Percentiles rank a stretch among this genome's conserved stretches.
Conservation (phyloP, 1,140 invertebrate species). For the Xylocopa sonorina region DNA sequence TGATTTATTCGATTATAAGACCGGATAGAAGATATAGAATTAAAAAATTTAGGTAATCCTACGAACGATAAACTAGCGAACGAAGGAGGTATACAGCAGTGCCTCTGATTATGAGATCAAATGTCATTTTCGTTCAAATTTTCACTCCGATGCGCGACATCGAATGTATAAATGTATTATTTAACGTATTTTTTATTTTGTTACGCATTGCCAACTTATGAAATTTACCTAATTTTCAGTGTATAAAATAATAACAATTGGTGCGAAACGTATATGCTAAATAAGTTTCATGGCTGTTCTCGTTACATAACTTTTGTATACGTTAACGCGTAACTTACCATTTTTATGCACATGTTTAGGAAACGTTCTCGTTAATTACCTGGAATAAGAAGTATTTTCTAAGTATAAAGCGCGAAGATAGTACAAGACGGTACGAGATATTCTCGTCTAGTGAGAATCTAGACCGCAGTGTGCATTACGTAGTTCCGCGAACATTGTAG, state of each 20-base stretch:
- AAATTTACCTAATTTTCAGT: conserved; percentile 1
- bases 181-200: conserved; percentile 43
- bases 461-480: conserved; percentile 3
- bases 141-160: conserved; percentile 1
- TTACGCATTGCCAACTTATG: conserved; percentile 38
- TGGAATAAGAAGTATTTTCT: not conserved
- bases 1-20: conserved; percentile 23
- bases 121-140: conserved; percentile 3
- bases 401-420: not conserved
- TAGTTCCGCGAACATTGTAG: conserved; percentile 8
- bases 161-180: conserved; percentile 28
- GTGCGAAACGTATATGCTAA: conserved; percentile 20
- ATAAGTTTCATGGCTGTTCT: not conserved
- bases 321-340: not conserved
- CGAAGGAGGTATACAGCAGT: not conserved
- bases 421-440: no score
- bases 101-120: conserved; percentile 3
- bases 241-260: conserved; percentile 17
- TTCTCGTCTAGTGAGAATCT: conserved; percentile 3
- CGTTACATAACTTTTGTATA: conserved; percentile 1
- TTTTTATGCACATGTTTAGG: not conserved
- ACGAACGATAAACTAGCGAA: not conserved
- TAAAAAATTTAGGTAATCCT: conserved; percentile 36
- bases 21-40: conserved; percentile 19
- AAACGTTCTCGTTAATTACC: not conserved